Base-by-base conservation (phyloP, 2,113 vertebrate species). In the Pelecanus crispus region DNA sequence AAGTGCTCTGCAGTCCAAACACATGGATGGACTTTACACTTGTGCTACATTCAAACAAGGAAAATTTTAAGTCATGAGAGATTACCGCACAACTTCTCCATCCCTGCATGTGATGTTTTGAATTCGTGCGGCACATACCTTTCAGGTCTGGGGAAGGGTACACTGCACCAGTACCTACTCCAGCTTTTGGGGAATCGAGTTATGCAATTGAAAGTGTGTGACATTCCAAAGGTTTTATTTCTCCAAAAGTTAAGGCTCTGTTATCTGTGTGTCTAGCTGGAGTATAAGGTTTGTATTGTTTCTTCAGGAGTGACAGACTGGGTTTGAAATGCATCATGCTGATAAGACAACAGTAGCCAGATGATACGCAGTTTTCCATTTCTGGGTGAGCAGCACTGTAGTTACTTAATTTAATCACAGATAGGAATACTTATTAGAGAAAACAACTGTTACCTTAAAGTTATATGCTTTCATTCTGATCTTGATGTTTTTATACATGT, bases 21-120 rank as follows among this genome's bases (percentile, higher is more conserved):
- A 42, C 9, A 0, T 98, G 98, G 98, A 97, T 95, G 67, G 98
- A 98, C 92, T 90, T 98, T 32, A 96, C 90, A 6, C 95, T 98
- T 44, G 7, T 29, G 13, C 77, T 98, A 67, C 95, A 96, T 28
- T 95, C 97, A 94, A 78, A 92, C 40, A 91, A 49, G 70, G 91
- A 89, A 44, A 36, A 61, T 26, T 95, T 97, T 31, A 86, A 91
- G 68, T 58, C 66, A 1, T 95, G n/a, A 94, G 52, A 59, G 18
- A 56, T 38, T 18, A 44, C 83, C 1, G 6, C 20, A 19, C 21
- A 47, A 12, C 32, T 50, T 52, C 47, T 63, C 42, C 53, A 61
- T 58, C 44, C 24, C n/a, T 2, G 3, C 6, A 3, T 12, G 12
- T 2, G 1, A 36, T 29, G 19, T 73, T 88, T 78, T 55, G 31